Evolutionary conservation across 2,888 invertebrate species (phyloP).

Genomic region (Nipponacmea schrenckii): DNA sequence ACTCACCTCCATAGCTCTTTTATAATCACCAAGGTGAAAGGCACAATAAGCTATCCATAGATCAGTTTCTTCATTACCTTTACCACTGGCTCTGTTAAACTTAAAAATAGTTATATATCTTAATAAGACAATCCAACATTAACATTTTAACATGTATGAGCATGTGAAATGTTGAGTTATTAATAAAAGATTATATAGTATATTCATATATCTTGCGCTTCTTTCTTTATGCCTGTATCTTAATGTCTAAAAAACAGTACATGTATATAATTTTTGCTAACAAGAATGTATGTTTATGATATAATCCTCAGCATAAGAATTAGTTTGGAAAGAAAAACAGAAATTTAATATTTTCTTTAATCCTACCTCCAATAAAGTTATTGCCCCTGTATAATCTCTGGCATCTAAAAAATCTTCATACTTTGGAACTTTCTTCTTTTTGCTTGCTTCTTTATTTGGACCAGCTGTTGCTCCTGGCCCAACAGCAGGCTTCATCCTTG

Average conservation of each 20-base stretch:
- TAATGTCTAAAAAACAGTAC: too few relatives aligned
- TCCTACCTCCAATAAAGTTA: constrained; percentile 87
- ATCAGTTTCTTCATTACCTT: constrained; percentile 73
- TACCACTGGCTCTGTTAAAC: constrained; percentile 73
- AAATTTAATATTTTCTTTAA: too few relatives aligned
- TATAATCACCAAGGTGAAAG: constrained; percentile 95
- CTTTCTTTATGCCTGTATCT: too few relatives aligned
- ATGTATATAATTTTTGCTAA: too few relatives aligned
- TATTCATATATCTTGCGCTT: too few relatives aligned
- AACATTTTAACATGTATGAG: background rate
- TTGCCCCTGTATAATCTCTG: constrained; percentile 93
- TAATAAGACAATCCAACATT: background rate
- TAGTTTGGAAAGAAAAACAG: too few relatives aligned
- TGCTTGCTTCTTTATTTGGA: constrained; percentile 58
- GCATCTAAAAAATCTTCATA: constrained; percentile 89
- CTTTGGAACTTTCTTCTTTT: constrained; percentile 73
- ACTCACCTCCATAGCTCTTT: constrained; percentile 78
- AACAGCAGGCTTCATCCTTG: constrained; percentile 67
- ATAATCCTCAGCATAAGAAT: too few relatives aligned
- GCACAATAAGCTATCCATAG: constrained; percentile 95
- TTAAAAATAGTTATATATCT: constrained; percentile 50
- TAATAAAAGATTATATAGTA: too few relatives aligned
- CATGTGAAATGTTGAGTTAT: too few relatives aligned
- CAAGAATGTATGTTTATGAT: too few relatives aligned
- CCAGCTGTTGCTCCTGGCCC: constrained; percentile 61